Conservation (phyloP, 1,140 invertebrate genomes). For the Elysia chlorotica region DNA sequence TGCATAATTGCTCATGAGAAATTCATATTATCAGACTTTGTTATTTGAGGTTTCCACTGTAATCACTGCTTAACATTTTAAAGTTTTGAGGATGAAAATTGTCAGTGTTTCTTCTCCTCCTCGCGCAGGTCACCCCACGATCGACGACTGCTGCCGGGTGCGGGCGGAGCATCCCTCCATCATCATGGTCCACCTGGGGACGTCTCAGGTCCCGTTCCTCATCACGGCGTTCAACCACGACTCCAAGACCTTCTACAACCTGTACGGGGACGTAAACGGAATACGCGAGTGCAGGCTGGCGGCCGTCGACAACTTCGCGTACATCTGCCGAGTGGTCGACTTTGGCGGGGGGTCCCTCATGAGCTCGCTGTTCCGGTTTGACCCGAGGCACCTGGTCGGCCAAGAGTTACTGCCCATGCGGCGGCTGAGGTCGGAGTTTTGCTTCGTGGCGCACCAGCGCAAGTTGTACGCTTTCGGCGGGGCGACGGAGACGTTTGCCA, state of each 20-base stretch:
- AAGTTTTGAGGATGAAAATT: too few relatives aligned
- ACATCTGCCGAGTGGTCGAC: conserved; percentile 58
- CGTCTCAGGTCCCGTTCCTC: conserved; percentile 56
- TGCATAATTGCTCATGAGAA: too few relatives aligned
- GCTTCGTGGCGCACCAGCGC: conserved; percentile 72
- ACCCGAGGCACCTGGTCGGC: conserved; percentile 55
- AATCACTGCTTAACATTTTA: too few relatives aligned
- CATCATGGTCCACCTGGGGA: conserved; percentile 55
- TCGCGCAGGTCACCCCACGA: conserved; percentile 47
- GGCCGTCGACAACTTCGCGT: conserved; percentile 55
- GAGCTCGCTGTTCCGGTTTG: conserved; percentile 57
- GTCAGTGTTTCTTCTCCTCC: too few relatives aligned
- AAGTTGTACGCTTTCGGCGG: conserved; percentile 89
- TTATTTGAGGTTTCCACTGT: too few relatives aligned
- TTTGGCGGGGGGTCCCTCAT: conserved; percentile 58
- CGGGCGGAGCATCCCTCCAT: conserved; percentile 43
- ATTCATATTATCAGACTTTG: too few relatives aligned
- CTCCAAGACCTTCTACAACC: conserved; percentile 47
- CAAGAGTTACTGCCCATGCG: conserved; percentile 55
- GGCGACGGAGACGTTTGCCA: conserved; percentile 89
- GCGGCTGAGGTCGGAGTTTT: conserved; percentile 53
- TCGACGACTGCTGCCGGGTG: conserved; percentile 44
- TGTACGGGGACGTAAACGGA: conserved; percentile 55
- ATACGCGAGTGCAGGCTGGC: conserved; percentile 55
- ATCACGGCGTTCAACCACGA: conserved; percentile 54